Percentiles rank a stretch among this genome's conserved stretches.
Evolutionary conservation across 2,888 invertebrate species (phyloP).

Genomic region (Lasioglossum calceatum): DNA sequence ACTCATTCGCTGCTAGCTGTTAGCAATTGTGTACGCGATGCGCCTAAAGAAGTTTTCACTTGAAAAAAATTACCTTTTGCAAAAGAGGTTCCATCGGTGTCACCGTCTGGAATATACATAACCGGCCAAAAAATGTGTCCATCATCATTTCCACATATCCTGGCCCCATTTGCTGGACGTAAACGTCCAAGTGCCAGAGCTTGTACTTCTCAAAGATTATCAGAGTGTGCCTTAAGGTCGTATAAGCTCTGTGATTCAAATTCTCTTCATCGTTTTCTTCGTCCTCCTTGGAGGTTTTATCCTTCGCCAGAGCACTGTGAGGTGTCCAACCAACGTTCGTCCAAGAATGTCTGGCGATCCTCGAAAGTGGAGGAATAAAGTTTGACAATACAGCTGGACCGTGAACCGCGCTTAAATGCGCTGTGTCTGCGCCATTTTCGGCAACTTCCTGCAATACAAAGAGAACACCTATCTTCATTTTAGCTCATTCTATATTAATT

Average conservation of each 20-base stretch:
- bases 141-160: conserved; percentile 91
- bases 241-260: conserved; percentile 87
- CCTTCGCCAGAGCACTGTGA: conserved; percentile 61
- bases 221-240: conserved; percentile 88
- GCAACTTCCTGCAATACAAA: conserved; percentile 90
- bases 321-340: conserved; percentile 84
- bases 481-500: not conserved
- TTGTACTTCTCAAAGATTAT: conserved; percentile 86
- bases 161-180: conserved; percentile 89
- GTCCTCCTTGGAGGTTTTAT: not conserved
- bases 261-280: conserved; percentile 7
- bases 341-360: conserved; percentile 82
- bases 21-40: no score
- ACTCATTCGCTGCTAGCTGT: no score
- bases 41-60: no score
- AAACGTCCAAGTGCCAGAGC: conserved; percentile 87
- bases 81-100: conserved; percentile 91
- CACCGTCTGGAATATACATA: conserved; percentile 90
- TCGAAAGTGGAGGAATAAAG: conserved; percentile 53
- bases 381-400: conserved; percentile 85
- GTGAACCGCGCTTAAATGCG: conserved; percentile 92
- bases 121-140: conserved; percentile 86
- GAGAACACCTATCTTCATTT: not conserved
- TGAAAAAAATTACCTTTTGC: conserved; percentile 83
- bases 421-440: conserved; percentile 95